Evolutionary conservation across 1,140 invertebrate species (phyloP).

Genomic region (Trachymyrmex cornetzi): DNA sequence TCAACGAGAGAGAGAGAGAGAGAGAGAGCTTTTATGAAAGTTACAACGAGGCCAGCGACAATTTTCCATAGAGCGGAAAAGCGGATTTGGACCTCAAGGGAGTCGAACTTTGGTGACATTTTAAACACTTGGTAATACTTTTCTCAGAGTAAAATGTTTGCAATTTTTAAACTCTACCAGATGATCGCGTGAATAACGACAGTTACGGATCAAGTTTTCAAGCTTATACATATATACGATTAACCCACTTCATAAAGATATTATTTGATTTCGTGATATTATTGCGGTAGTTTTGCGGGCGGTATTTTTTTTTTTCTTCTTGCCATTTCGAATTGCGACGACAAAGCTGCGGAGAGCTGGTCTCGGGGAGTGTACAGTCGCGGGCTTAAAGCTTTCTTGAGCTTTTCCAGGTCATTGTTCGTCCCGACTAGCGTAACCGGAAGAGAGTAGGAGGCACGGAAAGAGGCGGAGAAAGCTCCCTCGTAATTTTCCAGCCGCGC

Average conservation of each 20-base stretch:
- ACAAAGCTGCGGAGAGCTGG: constrained; percentile 27
- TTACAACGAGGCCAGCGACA: constrained; percentile 8
- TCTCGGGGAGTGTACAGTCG: constrained; percentile 25
- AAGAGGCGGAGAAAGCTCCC: constrained; percentile 59
- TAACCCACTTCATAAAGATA: background rate
- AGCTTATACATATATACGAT: background rate
- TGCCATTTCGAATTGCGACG: constrained; percentile 14
- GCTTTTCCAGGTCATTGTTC: constrained; percentile 76
- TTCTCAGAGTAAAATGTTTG: constrained; percentile 29
- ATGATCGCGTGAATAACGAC: background rate
- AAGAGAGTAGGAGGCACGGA: constrained; percentile 60
- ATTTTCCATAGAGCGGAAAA: constrained; percentile 27
- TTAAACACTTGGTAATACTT: background rate
- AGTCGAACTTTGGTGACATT: constrained; percentile 30
- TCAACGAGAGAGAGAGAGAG: background rate
- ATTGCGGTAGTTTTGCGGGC: background rate
- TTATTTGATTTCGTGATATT: background rate
- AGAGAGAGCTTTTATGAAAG: constrained; percentile 9
- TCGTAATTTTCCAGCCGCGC: constrained; percentile 75
- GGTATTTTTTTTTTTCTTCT: background rate
- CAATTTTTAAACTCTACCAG: background rate
- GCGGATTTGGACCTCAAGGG: constrained; percentile 20
- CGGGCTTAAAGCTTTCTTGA: constrained; percentile 69
- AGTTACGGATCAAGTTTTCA: background rate
- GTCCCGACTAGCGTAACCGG: constrained; percentile 63